These are phyloP conservation scores for Polyploca ridens DNA, from an alignment of 2,888 invertebrate species.

Conservation along the genomic window DNA sequence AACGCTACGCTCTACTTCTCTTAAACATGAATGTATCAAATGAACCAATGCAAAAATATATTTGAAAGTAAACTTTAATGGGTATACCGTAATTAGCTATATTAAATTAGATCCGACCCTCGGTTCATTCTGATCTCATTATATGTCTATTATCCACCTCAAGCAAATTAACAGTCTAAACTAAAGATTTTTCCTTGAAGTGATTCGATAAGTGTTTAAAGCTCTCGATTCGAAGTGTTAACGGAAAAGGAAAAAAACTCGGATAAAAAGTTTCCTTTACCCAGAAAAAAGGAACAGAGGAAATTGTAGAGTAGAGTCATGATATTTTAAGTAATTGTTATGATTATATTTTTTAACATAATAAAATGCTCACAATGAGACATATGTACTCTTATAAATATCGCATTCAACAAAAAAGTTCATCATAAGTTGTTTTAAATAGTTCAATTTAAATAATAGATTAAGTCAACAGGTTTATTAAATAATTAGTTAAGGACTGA, in stretches of 20 bases:
- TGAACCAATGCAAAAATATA: too few relatives aligned
- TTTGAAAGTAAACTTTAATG: too few relatives aligned
- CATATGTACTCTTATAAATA: too few relatives aligned
- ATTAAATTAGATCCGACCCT: not conserved
- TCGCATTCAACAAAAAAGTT: too few relatives aligned
- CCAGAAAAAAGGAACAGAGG: slow-evolving; percentile 25
- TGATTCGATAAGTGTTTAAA: slow-evolving; percentile 39
- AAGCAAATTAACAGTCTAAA: slow-evolving; percentile 6
- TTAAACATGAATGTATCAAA: too few relatives aligned
- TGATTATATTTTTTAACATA: too few relatives aligned
- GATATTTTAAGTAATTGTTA: too few relatives aligned
- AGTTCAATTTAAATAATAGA: too few relatives aligned
- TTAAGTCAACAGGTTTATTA: slow-evolving; percentile 21
- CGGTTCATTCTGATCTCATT: not conserved
- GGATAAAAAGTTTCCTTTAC: slow-evolving; percentile 30
- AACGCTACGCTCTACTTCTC: too few relatives aligned
- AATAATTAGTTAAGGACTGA: too few relatives aligned
- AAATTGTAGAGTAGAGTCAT: slow-evolving; percentile 29
- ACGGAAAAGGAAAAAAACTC: slow-evolving; percentile 35
- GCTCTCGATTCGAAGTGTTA: slow-evolving; percentile 38
- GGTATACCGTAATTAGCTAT: not conserved
- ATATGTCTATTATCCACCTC: not conserved
- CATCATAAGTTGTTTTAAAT: too few relatives aligned
- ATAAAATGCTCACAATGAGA: too few relatives aligned
- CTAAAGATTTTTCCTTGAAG: slow-evolving; percentile 19